These are phyloP conservation scores for Argyresthia goedartella DNA, from an alignment of 2,888 invertebrate genomes.

Conservation along the genomic window DNA sequence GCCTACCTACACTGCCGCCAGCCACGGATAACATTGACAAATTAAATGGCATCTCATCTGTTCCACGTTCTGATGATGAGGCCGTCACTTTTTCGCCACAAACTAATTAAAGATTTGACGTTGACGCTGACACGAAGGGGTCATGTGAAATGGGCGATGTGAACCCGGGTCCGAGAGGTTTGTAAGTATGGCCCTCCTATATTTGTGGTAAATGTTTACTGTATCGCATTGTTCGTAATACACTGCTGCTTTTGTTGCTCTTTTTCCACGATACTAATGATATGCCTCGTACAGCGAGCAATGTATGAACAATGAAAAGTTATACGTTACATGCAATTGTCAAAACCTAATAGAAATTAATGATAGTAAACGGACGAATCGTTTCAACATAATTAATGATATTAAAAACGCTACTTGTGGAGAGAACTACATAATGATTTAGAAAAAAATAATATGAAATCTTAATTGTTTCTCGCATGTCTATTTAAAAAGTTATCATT, in stretches of 20 bases:
- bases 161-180: not conserved
- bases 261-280: no score
- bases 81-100: conserved; percentile 53
- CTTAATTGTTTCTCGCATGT: not conserved
- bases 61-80: conserved; percentile 18
- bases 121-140: conserved; percentile 39
- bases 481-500: not conserved
- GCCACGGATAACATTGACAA: conserved; percentile 64
- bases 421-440: not conserved
- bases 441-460: not conserved
- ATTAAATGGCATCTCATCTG: conserved; percentile 51
- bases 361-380: conserved; percentile 46
- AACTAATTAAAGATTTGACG: conserved; percentile 55
- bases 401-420: conserved; percentile 1
- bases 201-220: no score
- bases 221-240: no score
- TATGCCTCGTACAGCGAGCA: no score
- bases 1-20: conserved; percentile 17
- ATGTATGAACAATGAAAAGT: no score
- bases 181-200: not conserved
- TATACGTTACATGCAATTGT: no score
- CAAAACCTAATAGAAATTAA: conserved; percentile 55
- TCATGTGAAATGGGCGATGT: conserved; percentile 57
- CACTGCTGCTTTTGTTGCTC: no score
- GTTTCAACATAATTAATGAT: conserved; percentile 50